Conservation (phyloP, 2,113 vertebrate genomes). For the Ciconia stormi region DNA sequence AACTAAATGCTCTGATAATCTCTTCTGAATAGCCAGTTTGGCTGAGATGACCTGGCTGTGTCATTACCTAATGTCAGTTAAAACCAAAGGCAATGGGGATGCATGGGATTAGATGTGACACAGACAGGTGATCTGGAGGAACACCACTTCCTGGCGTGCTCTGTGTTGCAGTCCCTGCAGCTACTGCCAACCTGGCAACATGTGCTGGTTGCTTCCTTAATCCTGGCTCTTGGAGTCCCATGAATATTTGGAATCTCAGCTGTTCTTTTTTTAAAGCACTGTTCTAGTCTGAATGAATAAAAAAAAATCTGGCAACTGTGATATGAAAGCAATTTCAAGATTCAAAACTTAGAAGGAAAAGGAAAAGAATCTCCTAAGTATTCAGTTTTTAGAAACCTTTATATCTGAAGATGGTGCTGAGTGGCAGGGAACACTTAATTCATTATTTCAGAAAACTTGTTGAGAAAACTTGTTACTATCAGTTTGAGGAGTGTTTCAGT, state of each 20-base stretch:
- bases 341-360: background rate
- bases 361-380: background rate
- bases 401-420: background rate
- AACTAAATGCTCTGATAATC: background rate
- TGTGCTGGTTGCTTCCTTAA: background rate
- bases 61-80: background rate
- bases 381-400: background rate
- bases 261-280: background rate
- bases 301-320: background rate
- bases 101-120: background rate
- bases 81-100: background rate
- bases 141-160: background rate
- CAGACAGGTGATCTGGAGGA: background rate
- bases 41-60: background rate
- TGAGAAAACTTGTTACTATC: background rate
- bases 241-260: background rate
- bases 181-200: background rate
- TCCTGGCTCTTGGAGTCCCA: background rate
- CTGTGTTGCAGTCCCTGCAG: background rate
- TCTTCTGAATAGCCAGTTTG: background rate
- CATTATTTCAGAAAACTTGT: background rate
- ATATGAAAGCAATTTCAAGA: background rate
- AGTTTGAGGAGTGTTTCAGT: background rate
- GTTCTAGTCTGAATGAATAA: background rate
- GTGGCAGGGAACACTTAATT: background rate